These are phyloP conservation scores for Helicoverpa armigera DNA, from an alignment of 1,140 invertebrate genomes.

Conservation along the genomic window DNA sequence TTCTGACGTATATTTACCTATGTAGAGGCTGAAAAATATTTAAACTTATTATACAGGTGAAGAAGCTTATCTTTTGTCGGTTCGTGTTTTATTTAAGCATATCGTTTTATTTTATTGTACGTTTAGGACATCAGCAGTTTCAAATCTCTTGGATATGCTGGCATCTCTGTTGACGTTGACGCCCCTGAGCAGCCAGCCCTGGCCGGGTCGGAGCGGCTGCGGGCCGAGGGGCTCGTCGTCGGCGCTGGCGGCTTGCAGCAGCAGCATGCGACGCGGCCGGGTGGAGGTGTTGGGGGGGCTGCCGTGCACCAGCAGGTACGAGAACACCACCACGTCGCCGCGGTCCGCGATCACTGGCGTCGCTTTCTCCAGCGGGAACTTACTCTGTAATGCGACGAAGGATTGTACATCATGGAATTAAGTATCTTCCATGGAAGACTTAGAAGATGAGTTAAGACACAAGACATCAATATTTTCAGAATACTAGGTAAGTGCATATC, in stretches of 20 bases:
- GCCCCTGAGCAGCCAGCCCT: constrained; percentile 66
- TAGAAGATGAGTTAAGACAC: too few species aligned
- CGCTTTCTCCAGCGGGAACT: constrained; percentile 87
- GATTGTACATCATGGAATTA: neutral
- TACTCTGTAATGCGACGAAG: constrained; percentile 68
- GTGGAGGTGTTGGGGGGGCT: constrained; percentile 87
- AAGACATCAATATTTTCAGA: too few species aligned
- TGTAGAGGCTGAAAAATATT: neutral
- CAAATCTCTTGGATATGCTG: constrained; percentile 62
- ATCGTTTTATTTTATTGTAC: neutral
- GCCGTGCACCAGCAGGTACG: constrained; percentile 88
- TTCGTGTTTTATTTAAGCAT: neutral
- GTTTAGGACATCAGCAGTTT: neutral
- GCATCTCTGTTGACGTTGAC: constrained; percentile 66
- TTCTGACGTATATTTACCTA: neutral
- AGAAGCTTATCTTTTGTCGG: too few species aligned
- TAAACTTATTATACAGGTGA: too few species aligned
- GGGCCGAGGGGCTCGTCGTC: constrained; percentile 85
- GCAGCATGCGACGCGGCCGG: constrained; percentile 87
- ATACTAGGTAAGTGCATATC: too few species aligned
- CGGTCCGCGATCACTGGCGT: constrained; percentile 86
- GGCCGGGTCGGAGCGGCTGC: constrained; percentile 57
- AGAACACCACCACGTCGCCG: constrained; percentile 88
- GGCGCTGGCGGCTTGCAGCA: constrained; percentile 87
- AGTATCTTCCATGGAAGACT: neutral